A percentile compares a stretch with the other conserved stretches of the same genome.
phyloP scores from a whole-genome alignment of 2,888 invertebrate species.

The Gymnocheta viridis region DNA sequence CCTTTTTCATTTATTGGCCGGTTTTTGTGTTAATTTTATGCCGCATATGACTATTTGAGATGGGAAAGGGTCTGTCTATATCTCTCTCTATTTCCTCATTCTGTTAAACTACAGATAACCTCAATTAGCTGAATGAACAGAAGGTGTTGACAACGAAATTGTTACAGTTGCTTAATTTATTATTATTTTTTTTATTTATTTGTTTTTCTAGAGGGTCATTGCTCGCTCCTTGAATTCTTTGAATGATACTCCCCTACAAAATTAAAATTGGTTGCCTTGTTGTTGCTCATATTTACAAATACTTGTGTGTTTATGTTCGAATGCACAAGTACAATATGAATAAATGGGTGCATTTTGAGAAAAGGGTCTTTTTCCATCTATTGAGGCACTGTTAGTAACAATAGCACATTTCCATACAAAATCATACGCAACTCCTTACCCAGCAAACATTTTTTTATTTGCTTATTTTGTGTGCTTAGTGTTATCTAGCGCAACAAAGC shows the following conservation, averaged over 20 bases:
- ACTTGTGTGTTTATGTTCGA: background rate
- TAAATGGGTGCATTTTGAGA: background rate
- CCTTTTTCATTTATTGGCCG: background rate
- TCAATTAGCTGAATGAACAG: constrained; percentile 6
- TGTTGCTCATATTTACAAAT: constrained; percentile 27
- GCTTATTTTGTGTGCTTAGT: too few species aligned
- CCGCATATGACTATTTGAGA: background rate
- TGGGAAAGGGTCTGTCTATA: background rate
- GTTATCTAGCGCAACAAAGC: too few species aligned
- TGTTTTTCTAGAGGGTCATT: constrained; percentile 4
- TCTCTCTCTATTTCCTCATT: background rate
- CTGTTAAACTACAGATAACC: background rate
- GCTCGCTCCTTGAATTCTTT: constrained; percentile 6
- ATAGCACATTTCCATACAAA: background rate
- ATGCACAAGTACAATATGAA: background rate
- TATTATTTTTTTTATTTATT: background rate
- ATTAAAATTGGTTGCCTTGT: background rate
- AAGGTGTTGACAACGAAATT: constrained; percentile 28
- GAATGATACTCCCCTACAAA: constrained; percentile 35
- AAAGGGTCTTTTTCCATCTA: constrained; percentile 46
- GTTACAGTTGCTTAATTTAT: background rate
- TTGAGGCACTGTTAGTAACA: constrained; percentile 38
- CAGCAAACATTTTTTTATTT: constrained; percentile 4
- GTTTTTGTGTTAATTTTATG: background rate
- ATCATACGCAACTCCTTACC: constrained; percentile 6